A percentile compares a stretch with the other conserved stretches of the same genome.
phyloP scores from a whole-genome alignment of 2,888 invertebrate genomes.

The Pinctada fucata region DNA sequence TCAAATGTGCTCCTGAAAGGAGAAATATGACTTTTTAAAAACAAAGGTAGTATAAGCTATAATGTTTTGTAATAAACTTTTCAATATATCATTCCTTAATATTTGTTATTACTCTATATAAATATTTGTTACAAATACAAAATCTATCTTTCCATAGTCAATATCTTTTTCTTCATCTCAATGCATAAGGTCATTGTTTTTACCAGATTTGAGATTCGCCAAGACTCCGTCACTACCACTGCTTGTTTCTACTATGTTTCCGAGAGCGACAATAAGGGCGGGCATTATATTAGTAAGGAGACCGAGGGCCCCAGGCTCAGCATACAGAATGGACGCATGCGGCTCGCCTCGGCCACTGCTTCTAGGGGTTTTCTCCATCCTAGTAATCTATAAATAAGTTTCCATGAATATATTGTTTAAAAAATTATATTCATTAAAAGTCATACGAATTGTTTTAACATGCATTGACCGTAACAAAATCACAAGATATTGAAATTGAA shows the following conservation, averaged over 20 bases:
- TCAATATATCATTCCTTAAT: too few species aligned
- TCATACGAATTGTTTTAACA: too few species aligned
- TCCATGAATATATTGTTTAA: too few species aligned
- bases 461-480: too few species aligned
- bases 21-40: neutral
- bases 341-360: conserved; percentile 30
- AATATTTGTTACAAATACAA: neutral
- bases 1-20: conserved; percentile 56
- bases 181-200: too few species aligned
- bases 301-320: conserved; percentile 61
- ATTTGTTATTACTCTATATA: neutral
- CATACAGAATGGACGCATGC: conserved; percentile 59
- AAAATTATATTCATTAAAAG: too few species aligned
- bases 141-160: too few species aligned
- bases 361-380: conserved; percentile 10
- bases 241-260: conserved; percentile 45
- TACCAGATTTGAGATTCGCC: too few species aligned
- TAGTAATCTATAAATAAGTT: neutral
- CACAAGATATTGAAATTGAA: too few species aligned
- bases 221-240: too few species aligned
- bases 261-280: conserved; percentile 57
- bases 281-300: conserved; percentile 61
- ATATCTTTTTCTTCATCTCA: too few species aligned
- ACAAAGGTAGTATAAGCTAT: neutral
- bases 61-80: neutral